phyloP scores from a whole-genome alignment of 1,140 invertebrate species.

The Penaeus indicus region DNA sequence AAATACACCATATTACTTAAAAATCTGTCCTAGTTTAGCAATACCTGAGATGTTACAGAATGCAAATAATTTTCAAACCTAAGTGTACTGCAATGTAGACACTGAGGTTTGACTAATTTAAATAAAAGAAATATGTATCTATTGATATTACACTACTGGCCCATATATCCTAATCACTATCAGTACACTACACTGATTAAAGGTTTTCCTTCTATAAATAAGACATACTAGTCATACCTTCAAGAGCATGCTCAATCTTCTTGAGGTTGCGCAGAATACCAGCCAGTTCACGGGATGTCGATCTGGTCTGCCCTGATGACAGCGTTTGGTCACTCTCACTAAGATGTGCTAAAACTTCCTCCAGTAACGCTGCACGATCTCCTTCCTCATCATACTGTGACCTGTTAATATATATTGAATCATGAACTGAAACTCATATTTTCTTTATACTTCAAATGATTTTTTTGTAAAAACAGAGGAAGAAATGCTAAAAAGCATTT shows the following conservation, averaged over 20 bases:
- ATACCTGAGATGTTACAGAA: no score
- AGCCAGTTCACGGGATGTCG: conserved; percentile 73
- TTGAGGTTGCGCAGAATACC: conserved; percentile 76
- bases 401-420: conserved; percentile 65
- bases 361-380: conserved; percentile 70
- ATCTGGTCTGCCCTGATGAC: conserved; percentile 68
- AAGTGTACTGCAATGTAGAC: no score
- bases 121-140: no score
- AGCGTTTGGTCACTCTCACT: conserved; percentile 65
- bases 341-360: conserved; percentile 70
- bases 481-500: not conserved
- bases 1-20: no score
- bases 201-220: not conserved
- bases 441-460: conserved; percentile 4
- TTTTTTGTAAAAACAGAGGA: not conserved
- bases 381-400: conserved; percentile 70
- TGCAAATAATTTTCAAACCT: no score
- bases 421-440: conserved; percentile 16
- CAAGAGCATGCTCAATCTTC: conserved; percentile 75
- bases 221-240: conserved; percentile 70
- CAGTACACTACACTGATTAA: not conserved
- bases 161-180: not conserved
- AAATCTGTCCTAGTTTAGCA: no score
- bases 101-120: no score
- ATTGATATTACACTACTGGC: not conserved